These are phyloP conservation scores for Poecile atricapillus DNA, from an alignment of 2,113 vertebrate genomes.

Conservation along the genomic window DNA sequence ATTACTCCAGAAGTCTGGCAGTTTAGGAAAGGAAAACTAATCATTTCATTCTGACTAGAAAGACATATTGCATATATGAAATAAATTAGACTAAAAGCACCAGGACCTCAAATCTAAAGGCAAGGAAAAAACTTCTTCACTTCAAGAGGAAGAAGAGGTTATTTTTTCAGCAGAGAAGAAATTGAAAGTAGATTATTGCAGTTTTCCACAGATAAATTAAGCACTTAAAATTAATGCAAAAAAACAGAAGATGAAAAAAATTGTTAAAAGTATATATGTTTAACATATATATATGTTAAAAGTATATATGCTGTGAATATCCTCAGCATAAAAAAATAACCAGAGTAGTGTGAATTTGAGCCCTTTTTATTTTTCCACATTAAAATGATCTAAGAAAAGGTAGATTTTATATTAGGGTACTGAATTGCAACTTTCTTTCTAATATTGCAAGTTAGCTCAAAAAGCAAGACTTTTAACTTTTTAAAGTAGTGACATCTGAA, in stretches of 20 bases:
- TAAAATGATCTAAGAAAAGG: not conserved
- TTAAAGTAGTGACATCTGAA: not conserved
- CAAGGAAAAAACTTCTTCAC: not conserved
- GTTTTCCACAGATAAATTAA: not conserved
- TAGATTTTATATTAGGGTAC: not conserved
- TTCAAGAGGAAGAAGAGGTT: not conserved
- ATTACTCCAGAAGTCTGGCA: not conserved
- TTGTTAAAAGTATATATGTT: no score
- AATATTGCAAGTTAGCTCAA: not conserved
- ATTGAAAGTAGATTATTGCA: not conserved
- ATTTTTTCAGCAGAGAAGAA: not conserved
- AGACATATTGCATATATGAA: not conserved
- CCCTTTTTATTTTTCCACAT: not conserved
- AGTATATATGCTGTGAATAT: not conserved
- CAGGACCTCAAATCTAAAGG: not conserved
- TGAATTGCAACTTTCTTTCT: not conserved
- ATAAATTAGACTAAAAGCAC: not conserved
- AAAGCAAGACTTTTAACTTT: not conserved
- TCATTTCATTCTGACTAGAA: not conserved
- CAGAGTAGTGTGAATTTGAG: not conserved
- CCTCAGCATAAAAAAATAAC: not conserved
- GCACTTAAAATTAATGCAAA: not conserved
- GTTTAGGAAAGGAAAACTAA: not conserved
- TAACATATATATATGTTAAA: not conserved
- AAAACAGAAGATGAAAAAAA: not conserved